These are phyloP conservation scores for Nymphalis polychloros DNA, from an alignment of 2,888 invertebrate species.

Conservation along the genomic window DNA sequence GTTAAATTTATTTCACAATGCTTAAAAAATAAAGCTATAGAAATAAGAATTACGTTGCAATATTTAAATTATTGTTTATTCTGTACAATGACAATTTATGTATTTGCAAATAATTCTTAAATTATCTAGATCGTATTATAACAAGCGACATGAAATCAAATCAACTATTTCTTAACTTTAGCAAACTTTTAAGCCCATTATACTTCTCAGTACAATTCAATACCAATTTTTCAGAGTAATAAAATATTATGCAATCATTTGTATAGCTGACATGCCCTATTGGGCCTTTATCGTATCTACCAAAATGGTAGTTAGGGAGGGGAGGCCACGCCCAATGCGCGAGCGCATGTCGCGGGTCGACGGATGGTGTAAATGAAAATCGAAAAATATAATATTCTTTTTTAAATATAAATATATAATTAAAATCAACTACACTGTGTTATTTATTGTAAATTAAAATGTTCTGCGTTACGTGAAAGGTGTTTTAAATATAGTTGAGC, in stretches of 20 bases:
- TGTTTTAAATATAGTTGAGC: no score
- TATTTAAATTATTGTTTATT: no score
- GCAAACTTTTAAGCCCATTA: constrained; percentile 32
- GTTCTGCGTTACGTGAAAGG: no score
- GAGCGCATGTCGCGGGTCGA: constrained; percentile 47
- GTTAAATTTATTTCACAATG: no score
- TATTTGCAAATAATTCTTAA: background rate
- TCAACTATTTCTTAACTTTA: constrained; percentile 22
- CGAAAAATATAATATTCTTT: constrained; percentile 8
- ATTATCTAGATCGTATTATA: background rate
- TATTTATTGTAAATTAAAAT: no score
- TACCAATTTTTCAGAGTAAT: constrained; percentile 40
- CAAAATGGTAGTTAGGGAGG: constrained; percentile 50
- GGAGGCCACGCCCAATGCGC: constrained; percentile 57
- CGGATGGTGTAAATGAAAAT: constrained; percentile 36
- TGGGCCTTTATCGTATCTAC: constrained; percentile 55
- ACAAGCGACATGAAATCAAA: background rate
- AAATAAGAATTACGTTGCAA: no score
- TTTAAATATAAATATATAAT: background rate
- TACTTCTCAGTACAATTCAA: constrained; percentile 37
- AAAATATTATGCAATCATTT: constrained; percentile 52
- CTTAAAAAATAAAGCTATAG: no score
- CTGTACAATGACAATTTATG: no score
- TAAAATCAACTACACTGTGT: background rate
- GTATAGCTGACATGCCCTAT: constrained; percentile 58